Conservation (phyloP, 2,888 invertebrate genomes). For the Lasioglossum figueresi region DNA sequence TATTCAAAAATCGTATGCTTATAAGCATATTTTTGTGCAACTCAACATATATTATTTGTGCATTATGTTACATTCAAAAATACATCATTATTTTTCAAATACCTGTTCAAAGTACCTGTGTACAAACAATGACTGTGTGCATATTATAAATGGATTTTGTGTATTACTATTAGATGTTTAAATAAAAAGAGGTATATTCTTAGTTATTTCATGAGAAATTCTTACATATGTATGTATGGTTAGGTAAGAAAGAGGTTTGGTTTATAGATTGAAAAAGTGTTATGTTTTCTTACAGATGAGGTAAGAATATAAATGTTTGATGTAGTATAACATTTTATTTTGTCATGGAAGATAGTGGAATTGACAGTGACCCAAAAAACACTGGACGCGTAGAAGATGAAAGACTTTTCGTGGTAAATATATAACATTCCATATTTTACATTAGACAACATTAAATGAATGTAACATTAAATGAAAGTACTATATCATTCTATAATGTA, state of each 20-base stretch:
- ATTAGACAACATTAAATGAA: neutral
- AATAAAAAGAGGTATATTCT: slow-evolving; percentile 35
- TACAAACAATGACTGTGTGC: slow-evolving; percentile 30
- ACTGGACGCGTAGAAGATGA: slow-evolving; percentile 80
- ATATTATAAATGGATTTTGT: slow-evolving; percentile 22
- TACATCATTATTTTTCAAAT: slow-evolving; percentile 31
- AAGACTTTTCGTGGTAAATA: slow-evolving; percentile 79
- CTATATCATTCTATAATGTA: slow-evolving; percentile 1
- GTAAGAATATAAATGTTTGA: slow-evolving; percentile 41
- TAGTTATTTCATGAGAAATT: slow-evolving; percentile 13
- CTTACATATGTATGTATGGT: slow-evolving; percentile 3
- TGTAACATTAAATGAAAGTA: neutral
- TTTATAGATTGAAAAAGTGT: neutral
- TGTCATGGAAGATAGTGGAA: slow-evolving; percentile 84
- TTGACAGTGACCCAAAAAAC: slow-evolving; percentile 84
- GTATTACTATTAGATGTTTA: slow-evolving; percentile 30
- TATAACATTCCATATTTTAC: neutral
- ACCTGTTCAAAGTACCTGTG: slow-evolving; percentile 28
- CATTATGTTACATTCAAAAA: slow-evolving; percentile 31
- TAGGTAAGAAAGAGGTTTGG: slow-evolving; percentile 11
- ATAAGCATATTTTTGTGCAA: slow-evolving; percentile 7
- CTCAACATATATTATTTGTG: slow-evolving; percentile 6
- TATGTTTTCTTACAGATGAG: slow-evolving; percentile 55
- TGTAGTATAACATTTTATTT: slow-evolving; percentile 45
- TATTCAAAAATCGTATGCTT: slow-evolving; percentile 15